Evolutionary conservation across 2,113 vertebrate genomes (phyloP).

Genomic region (Coturnix japonica): DNA sequence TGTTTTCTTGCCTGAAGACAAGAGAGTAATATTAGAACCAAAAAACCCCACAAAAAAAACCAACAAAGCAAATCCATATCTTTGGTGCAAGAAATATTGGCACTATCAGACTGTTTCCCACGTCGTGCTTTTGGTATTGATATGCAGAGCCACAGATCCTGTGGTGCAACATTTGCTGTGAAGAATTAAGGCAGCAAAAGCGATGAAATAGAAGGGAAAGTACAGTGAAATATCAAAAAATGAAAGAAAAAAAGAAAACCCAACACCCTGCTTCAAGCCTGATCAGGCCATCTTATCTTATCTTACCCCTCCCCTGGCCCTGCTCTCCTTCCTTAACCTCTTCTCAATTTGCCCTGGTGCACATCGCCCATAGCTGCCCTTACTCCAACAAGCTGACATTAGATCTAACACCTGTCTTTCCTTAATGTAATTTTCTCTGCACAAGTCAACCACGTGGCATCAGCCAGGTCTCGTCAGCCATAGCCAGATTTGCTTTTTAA

Average conservation of each 20-base stretch:
- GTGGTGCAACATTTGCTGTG: background rate
- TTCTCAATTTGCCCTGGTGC: background rate
- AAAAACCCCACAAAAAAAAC: background rate
- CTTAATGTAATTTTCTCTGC: background rate
- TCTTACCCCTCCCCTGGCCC: background rate
- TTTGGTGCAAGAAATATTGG: background rate
- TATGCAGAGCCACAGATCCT: background rate
- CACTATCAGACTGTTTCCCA: background rate
- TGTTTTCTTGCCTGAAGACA: slow-evolving; percentile 55
- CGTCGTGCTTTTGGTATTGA: background rate
- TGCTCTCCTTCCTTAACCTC: background rate
- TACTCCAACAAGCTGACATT: background rate
- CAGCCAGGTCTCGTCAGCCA: background rate
- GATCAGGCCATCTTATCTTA: background rate
- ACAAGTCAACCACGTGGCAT: background rate
- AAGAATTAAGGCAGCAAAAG: background rate
- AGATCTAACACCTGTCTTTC: background rate
- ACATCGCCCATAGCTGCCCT: background rate
- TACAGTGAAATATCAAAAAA: background rate
- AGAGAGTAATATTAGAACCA: slow-evolving; percentile 26
- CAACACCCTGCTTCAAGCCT: background rate
- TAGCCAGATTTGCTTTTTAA: background rate
- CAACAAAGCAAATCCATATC: background rate
- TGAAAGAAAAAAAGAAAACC: background rate
- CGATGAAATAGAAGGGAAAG: background rate